phyloP scores from a whole-genome alignment of 2,113 vertebrate species.

The Corythoichthys intestinalis region DNA sequence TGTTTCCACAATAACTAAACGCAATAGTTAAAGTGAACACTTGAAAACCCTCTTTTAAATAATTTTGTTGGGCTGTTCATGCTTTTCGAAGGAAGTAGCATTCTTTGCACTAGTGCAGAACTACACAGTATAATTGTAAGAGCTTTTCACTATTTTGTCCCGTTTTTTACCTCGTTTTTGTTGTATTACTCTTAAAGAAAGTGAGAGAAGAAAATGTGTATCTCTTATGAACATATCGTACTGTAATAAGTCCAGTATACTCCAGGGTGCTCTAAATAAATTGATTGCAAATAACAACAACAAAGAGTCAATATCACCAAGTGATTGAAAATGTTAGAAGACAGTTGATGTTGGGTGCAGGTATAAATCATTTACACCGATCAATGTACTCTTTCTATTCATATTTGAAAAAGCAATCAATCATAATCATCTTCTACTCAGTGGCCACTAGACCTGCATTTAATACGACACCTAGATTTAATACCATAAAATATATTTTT shows the following conservation, averaged over 20 bases:
- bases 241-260: background rate
- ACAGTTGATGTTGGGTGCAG: background rate
- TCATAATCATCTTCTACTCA: background rate
- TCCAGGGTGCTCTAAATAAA: background rate
- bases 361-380: conserved; percentile 1
- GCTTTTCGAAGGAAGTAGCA: too few relatives aligned
- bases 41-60: too few relatives aligned
- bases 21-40: too few relatives aligned
- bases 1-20: too few relatives aligned
- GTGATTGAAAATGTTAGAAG: background rate
- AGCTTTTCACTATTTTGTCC: too few relatives aligned
- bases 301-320: background rate
- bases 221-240: background rate
- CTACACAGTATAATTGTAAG: too few relatives aligned
- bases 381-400: background rate
- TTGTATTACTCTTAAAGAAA: background rate
- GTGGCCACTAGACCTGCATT: background rate
- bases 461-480: background rate
- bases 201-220: background rate
- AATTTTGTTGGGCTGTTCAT: too few relatives aligned
- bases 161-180: background rate
- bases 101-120: too few relatives aligned
- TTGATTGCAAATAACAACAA: background rate
- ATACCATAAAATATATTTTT: too few relatives aligned
- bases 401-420: conserved; percentile 1